Conservation (phyloP, 2,797 vertebrate genomes). For the Dendrocincla fuliginosa region DNA sequence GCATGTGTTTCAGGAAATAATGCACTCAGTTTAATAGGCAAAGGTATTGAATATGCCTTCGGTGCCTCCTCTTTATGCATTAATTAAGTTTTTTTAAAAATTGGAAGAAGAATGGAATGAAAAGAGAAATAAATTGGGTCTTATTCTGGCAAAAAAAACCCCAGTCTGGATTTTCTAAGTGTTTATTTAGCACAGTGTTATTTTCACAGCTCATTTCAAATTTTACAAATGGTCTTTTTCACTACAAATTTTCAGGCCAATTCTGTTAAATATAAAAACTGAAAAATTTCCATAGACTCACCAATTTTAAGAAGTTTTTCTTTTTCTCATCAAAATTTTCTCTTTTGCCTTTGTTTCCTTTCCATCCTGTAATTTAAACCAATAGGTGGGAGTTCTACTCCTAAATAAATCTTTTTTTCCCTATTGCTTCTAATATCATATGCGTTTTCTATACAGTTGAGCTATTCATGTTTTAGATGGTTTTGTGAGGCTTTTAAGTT, state of each 20-base stretch:
- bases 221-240: neutral
- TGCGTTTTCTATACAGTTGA: neutral
- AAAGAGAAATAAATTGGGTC: neutral
- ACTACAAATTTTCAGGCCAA: neutral
- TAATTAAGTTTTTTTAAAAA: neutral
- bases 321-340: neutral
- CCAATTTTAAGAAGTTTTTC: neutral
- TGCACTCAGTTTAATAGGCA: neutral
- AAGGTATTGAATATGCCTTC: neutral
- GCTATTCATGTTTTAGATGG: neutral
- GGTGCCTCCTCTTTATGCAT: neutral
- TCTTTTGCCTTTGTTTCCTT: neutral
- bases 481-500: neutral
- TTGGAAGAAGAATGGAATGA: neutral
- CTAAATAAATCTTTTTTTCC: neutral
- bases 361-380: neutral
- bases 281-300: neutral
- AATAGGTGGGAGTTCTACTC: neutral
- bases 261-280: neutral
- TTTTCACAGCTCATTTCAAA: conserved; percentile 10
- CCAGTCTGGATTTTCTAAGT: neutral
- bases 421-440: neutral
- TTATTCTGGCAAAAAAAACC: neutral
- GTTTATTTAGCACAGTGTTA: neutral
- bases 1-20: neutral